Base-by-base conservation (phyloP, 2,888 invertebrate species). In the Odontomyia ornata region DNA sequence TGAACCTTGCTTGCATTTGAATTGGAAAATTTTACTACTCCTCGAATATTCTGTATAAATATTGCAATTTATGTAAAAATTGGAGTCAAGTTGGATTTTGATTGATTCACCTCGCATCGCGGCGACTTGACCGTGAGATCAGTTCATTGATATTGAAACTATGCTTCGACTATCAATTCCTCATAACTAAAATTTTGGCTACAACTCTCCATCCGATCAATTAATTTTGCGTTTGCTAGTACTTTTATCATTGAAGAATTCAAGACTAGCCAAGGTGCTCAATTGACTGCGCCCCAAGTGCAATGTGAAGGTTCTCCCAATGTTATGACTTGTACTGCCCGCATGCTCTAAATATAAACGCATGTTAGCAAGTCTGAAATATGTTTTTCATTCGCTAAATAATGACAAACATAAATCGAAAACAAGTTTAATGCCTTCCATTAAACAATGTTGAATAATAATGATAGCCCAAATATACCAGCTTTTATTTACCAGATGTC, bases 271-370 rank as follows among this genome's bases (percentile, higher is more conserved):
- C 52, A 52, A 52, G 52, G 52, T n/a, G 52, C 52, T 36, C 15
- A 52, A 52, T 13, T 52, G n/a, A 52, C 15, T 52, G 52, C n/a
- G 18, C 18, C 11, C 60, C 60, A 60, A 25, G 60, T 60, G 25
- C 60, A 60, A 60, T 60, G 60, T 25, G 60, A 60, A 25, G 60
- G 60, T 60, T 60, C 23, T 23, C 25, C 23, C 21, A 60, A 60
- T 15, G 15, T 4, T 15, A 52, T 18, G 52, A 52, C 52, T 18
- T 23, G 60, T n/a, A 23, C 56, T 15, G 18, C 9, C 13, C 1
- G 7, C n/a, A 56, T 56, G 18, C 43, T 7, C 43, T 43, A 9
- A 43, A 15, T 52, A 36, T 36, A 36, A 36, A 36, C n/a, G 36
- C 9, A 36, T 9, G 3, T 36, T 5, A 5, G 9, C 36, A 9